Conservation (phyloP, 2,888 invertebrate species). For the Drosophila ustulata region DNA sequence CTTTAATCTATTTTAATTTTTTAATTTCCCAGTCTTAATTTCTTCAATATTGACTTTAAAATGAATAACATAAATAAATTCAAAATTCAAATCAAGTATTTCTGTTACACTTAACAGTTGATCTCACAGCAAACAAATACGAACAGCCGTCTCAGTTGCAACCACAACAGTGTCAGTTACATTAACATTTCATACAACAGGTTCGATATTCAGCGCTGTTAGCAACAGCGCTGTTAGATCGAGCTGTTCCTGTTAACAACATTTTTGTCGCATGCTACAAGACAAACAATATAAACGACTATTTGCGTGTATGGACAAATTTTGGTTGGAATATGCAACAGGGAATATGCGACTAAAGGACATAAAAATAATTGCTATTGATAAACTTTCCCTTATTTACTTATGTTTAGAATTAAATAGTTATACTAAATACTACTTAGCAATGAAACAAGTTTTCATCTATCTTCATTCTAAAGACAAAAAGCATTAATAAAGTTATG, state of each 20-base stretch:
- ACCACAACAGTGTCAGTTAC: constrained; percentile 20
- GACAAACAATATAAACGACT: constrained; percentile 21
- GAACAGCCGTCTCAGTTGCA: constrained; percentile 21
- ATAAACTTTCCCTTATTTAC: too few species aligned
- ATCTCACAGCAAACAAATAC: constrained; percentile 26
- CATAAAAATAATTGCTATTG: too few species aligned
- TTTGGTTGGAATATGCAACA: neutral
- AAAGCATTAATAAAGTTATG: too few species aligned
- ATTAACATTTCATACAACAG: constrained; percentile 58
- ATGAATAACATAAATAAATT: neutral
- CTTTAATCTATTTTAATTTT: too few species aligned
- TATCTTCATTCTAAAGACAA: too few species aligned
- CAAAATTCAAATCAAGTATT: constrained; percentile 8
- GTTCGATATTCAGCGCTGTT: constrained; percentile 42
- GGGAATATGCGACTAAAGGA: neutral
- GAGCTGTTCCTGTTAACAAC: constrained; percentile 24
- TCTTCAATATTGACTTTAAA: too few species aligned
- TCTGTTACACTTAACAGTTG: constrained; percentile 10
- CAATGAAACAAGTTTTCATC: too few species aligned
- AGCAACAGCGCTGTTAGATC: constrained; percentile 14
- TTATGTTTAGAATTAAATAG: too few species aligned
- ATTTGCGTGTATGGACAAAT: neutral
- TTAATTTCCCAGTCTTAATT: too few species aligned
- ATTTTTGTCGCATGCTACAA: constrained; percentile 71
- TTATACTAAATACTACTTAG: too few species aligned